Evolutionary conservation across 2,113 vertebrate genomes (phyloP).

Genomic region (Origma solitaria): DNA sequence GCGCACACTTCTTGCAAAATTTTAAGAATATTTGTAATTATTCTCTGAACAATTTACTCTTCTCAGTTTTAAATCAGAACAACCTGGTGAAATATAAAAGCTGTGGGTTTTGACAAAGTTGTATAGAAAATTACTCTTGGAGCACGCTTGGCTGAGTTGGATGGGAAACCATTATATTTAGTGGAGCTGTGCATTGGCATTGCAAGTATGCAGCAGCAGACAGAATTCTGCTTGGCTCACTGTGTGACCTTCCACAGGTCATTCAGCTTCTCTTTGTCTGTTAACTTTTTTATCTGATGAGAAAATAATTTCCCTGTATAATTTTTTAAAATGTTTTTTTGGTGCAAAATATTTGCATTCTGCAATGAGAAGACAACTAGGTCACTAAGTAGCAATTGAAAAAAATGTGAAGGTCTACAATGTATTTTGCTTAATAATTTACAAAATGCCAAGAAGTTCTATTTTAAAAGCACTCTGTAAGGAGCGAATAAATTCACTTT

Average conservation of each 20-base stretch:
- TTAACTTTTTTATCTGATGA: background rate
- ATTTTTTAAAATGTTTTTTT: background rate
- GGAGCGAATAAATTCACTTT: background rate
- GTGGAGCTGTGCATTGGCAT: background rate
- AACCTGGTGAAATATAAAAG: background rate
- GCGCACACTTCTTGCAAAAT: background rate
- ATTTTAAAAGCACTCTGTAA: background rate
- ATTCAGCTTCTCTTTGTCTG: background rate
- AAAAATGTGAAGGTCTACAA: background rate
- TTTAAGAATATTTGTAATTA: background rate
- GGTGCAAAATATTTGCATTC: background rate
- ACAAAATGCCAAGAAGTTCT: background rate
- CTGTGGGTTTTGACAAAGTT: background rate
- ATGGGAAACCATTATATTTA: background rate
- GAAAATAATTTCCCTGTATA: background rate
- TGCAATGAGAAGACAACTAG: background rate
- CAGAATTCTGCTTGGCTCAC: background rate
- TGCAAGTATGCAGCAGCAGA: background rate
- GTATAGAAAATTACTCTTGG: background rate
- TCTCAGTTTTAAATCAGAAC: background rate
- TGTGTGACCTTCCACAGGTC: conserved; percentile 29
- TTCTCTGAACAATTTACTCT: background rate
- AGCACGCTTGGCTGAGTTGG: background rate
- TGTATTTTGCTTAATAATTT: background rate
- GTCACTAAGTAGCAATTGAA: background rate